Evolutionary conservation across 2,113 vertebrate species (phyloP), one percentile per base, ranked within the genome.

Genomic region (Hippocampus comes): DNA sequence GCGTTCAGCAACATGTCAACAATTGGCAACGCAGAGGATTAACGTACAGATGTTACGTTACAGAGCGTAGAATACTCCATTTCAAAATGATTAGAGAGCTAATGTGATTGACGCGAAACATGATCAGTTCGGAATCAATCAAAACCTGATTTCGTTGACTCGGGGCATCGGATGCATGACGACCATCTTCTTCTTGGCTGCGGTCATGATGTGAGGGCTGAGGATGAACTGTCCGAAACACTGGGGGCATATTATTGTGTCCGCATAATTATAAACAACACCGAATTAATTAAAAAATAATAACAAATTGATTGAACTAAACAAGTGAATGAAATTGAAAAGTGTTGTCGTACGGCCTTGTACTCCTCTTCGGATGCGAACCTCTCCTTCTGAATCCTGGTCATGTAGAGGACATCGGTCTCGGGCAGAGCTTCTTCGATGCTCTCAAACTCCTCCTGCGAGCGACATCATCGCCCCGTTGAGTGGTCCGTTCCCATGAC

Each of bases 151-250:
- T 89, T 99, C 97, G 1, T 97, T 99, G 87, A 99, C 95, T 0
- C 97, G 92, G 6, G 97, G 97, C 85, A 99, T 88, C 0, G 97
- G 97, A 74, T 99, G 97, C 97, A 99, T 98, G 83, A 98, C 97
- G 21, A 99, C 97, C 97, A 99, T 99, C 93, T 94, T 98, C 84
- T 94, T 94, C 87, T 98, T 98, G 79, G 96, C 97, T 7, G 93
- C 93, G 0, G 96, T 99, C 97, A 99, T 99, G 89, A 96, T 99
- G 91, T 98, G 97, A 9, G 97, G 97, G 0, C 96, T 98, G 82
- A 99, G 93, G 81, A 99, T 93, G 79, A 97, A 98, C 91, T 98
- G 95, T 15, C 96, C 97, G 0, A 98, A 99, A 85, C 96, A 98
- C 97, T 99, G 87, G 5, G 30, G 34, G 34, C 34, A 6, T 38